Conservation (phyloP, 92 coral and sea anemone genomes). For the Epizoanthus stellaris region DNA sequence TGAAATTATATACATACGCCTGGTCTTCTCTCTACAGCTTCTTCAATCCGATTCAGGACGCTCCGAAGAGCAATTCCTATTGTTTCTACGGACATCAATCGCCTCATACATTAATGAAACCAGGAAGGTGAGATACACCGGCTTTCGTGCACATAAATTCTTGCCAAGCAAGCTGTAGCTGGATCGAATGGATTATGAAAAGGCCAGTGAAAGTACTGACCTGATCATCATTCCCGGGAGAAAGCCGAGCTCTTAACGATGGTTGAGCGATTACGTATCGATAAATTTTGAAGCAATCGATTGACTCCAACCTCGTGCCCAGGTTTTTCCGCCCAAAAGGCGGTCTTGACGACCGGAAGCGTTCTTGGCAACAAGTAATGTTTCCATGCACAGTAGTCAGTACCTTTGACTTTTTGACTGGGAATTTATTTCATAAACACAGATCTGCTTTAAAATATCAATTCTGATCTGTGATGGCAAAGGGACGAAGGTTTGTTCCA, state of each 20-base stretch:
- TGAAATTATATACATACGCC: slow-evolving; percentile 43
- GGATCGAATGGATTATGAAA: background rate
- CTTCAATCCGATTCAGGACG: slow-evolving; percentile 71
- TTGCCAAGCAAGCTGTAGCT: background rate
- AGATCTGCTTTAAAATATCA: background rate
- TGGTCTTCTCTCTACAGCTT: slow-evolving; percentile 80
- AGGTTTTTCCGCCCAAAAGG: background rate
- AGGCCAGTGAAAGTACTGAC: background rate
- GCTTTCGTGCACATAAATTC: background rate
- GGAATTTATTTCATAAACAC: background rate
- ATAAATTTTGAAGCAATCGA: background rate
- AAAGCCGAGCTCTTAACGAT: background rate
- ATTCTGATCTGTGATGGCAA: slow-evolving; percentile 63
- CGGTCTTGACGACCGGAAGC: slow-evolving; percentile 24
- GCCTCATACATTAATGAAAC: slow-evolving; percentile 63
- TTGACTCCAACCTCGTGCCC: slow-evolving; percentile 1
- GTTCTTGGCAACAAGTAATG: slow-evolving; percentile 21
- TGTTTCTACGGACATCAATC: slow-evolving; percentile 72
- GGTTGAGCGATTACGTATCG: slow-evolving; percentile 1
- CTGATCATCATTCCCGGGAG: background rate
- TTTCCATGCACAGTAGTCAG: too few species aligned
- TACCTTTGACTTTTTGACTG: background rate
- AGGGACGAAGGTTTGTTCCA: slow-evolving; percentile 87
- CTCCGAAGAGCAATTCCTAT: slow-evolving; percentile 81
- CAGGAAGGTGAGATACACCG: too few species aligned